These are phyloP conservation scores for Lycodopsis pacificus DNA, from an alignment of 2,797 vertebrate species.

Conservation along the genomic window DNA sequence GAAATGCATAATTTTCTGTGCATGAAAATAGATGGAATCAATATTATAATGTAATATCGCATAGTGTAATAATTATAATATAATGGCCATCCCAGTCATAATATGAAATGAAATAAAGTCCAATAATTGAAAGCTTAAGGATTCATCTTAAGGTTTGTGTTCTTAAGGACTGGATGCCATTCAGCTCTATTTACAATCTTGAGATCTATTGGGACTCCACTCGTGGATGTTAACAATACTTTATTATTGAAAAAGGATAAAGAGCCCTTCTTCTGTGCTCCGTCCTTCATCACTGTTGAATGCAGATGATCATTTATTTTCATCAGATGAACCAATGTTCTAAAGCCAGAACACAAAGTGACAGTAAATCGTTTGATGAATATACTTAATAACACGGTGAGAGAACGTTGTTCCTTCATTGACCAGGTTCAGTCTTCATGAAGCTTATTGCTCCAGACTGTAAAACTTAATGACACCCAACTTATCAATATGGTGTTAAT, in stretches of 20 bases:
- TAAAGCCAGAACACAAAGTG: background rate
- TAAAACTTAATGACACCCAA: constrained; percentile 25
- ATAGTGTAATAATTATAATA: background rate
- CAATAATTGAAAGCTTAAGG: background rate
- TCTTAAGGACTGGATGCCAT: background rate
- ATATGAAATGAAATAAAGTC: background rate
- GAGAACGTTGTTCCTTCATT: background rate
- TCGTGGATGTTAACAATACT: background rate
- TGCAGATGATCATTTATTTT: too few relatives aligned
- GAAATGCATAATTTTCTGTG: background rate
- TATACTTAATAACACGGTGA: background rate
- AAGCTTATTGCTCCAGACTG: background rate
- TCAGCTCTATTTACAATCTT: background rate
- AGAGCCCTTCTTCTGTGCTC: too few relatives aligned
- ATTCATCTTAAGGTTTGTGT: background rate
- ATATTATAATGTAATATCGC: background rate
- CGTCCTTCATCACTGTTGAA: too few relatives aligned
- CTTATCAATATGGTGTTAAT: constrained; percentile 20
- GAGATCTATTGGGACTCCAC: background rate
- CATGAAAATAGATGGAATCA: constrained; percentile 4
- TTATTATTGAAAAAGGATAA: background rate
- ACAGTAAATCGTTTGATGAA: background rate
- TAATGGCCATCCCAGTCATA: background rate
- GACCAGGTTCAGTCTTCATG: background rate
- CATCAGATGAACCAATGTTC: background rate